Percentiles rank a stretch among this genome's conserved stretches.
Evolutionary conservation across 2,113 vertebrate genomes (phyloP).

Genomic region (Anguilla japonica): DNA sequence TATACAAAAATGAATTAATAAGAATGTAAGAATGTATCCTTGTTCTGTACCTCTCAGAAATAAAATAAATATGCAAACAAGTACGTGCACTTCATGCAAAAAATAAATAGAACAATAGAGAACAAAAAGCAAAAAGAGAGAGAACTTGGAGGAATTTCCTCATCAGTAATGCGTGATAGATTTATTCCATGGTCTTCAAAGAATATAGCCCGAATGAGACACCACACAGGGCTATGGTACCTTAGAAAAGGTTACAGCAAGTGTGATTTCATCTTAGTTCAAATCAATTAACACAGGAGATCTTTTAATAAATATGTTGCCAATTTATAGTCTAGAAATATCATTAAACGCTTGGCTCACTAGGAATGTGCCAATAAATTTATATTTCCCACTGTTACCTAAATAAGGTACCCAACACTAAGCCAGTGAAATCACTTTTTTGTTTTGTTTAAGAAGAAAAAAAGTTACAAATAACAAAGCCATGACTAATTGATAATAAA

Average conservation of each 20-base stretch:
- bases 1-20: too few species aligned
- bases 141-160: background rate
- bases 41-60: too few species aligned
- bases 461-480: background rate
- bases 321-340: slow-evolving; percentile 2
- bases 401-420: background rate
- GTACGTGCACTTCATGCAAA: too few species aligned
- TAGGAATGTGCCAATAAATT: background rate
- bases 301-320: slow-evolving; percentile 7
- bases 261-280: background rate
- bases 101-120: background rate
- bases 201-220: background rate
- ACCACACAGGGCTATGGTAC: background rate
- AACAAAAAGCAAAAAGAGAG: background rate
- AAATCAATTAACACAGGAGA: slow-evolving; percentile 7
- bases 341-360: slow-evolving; percentile 14
- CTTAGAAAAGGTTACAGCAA: background rate
- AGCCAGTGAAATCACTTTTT: background rate
- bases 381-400: background rate
- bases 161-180: background rate
- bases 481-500: background rate
- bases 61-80: too few species aligned
- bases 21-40: too few species aligned
- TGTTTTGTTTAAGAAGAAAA: background rate
- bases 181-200: background rate